Base-by-base conservation (phyloP, 2,113 vertebrate species). In the Hemibagrus wyckioides region DNA sequence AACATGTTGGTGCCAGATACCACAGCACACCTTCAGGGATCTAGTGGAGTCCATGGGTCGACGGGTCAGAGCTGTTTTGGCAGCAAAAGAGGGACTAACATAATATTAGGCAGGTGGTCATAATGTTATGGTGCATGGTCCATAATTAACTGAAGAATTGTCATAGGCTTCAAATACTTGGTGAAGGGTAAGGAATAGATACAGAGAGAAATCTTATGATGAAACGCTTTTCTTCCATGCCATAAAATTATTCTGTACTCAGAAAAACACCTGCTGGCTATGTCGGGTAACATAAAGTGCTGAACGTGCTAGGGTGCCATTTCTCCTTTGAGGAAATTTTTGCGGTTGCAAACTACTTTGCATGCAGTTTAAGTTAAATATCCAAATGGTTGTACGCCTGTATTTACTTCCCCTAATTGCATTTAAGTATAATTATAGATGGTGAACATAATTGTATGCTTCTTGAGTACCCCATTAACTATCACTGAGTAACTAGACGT, bases 401-500 rank as follows among this genome's bases (percentile, higher is more conserved):
- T 73, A 73, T 76, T 67, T 39, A 76, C n/a, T 52, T 57, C 76
- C 73, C 79, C 88, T 91, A 65, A 83, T 90, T 82, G 88, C 79
- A 88, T 56, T 48, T 77, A 69, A 19, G 61, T 84, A 6, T 91
- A 91, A 93, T 91, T 92, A 91, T n/a, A 90, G 33, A 39, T 69
- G 80, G 86, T 44, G 90, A 67, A 86, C 89, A 89, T 50, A 54
- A 89, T 84, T 87, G 89, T 86, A 89, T 89, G 85, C 61, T 85
- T 73, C 23, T 83, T 86, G 57, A 59, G 59, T 80, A 80, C 61
- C 84, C 61, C 75, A 88, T 41, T 25, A 71, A 9, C 23, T 44
- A 41, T 54, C 52, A 33, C 65, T 65, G 52, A 65, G 82, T 86
- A 61, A 25, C 81, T 59, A 59, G 54, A 75, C 56, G 41, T 25